Base-by-base conservation (phyloP, 2,113 vertebrate species). In the Entelurus aequoreus region DNA sequence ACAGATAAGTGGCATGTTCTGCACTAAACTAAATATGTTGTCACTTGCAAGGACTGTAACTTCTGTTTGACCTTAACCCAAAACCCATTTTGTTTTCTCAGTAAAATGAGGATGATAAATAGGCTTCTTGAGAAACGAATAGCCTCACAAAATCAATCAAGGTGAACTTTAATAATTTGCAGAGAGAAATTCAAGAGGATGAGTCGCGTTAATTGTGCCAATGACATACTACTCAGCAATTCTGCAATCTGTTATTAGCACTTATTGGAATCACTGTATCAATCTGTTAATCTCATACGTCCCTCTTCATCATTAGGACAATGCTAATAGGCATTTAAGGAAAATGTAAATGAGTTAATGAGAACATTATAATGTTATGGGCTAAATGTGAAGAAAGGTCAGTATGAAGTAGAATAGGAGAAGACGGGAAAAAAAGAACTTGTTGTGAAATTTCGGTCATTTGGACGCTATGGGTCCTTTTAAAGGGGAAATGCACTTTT, bases 131-230 rank as follows among this genome's bases (percentile, higher is more conserved):
- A 64, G 52, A 67, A 69, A 79, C 75, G n/a, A 77, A 75, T 69
- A 58, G 64, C 55, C 60, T 77, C 60, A 63, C 57, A 62, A 55
- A 62, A 74, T 63, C 72, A 38, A 61, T 77, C 74, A 77, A 79
- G 74, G 74, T 73, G 71, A 73, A 66, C 47, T 61, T 73, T 78
- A 68, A 78, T 62, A 63, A 74, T 65, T 28, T 48, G 63, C 51
- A 59, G 58, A 60, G 54, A 68, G 60, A 74, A 58, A 15, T 67
- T 74, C 54, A 66, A 68, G 61, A 68, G 67, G 58, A 48, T 13
- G 36, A 19, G 13, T 50, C 44, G 19, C 40, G 35, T 49, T 71
- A 77, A 74, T 69, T 72, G 51, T 44, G 35, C 6, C 44, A 77
- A 76, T 68, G 47, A 63, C 50, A 60, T 63, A 35, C 62, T 50